These are phyloP conservation scores for Hyposoter dolosus DNA, from an alignment of 2,888 invertebrate genomes.

Conservation along the genomic window DNA sequence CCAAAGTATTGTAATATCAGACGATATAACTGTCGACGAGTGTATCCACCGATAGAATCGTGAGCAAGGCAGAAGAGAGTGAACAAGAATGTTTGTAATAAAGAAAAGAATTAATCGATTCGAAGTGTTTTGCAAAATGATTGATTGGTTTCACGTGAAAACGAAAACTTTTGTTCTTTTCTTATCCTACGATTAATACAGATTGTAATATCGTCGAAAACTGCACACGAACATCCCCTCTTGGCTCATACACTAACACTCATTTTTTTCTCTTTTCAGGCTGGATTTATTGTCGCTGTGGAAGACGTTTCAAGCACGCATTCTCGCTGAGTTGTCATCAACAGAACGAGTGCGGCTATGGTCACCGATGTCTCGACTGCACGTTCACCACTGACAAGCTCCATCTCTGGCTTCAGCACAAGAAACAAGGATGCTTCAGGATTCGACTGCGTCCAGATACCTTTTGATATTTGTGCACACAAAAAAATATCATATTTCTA, in stretches of 20 bases:
- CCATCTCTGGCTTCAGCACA: conserved; percentile 70
- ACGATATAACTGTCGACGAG: conserved; percentile 50
- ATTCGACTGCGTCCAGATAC: background rate
- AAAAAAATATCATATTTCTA: background rate
- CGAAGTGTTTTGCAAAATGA: background rate
- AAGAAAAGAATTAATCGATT: conserved; percentile 81
- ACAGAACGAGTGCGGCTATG: conserved; percentile 73
- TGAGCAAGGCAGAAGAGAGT: conserved; percentile 69
- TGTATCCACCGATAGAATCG: conserved; percentile 77
- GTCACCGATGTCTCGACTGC: conserved; percentile 70
- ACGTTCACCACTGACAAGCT: conserved; percentile 67
- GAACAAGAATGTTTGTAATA: conserved; percentile 77
- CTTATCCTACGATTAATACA: background rate
- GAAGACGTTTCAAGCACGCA: conserved; percentile 73
- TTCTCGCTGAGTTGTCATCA: conserved; percentile 74
- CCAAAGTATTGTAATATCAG: conserved; percentile 8
- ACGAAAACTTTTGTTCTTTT: background rate
- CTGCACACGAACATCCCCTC: background rate
- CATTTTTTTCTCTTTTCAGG: conserved; percentile 69
- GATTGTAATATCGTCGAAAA: background rate
- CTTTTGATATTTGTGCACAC: background rate
- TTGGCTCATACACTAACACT: conserved; percentile 70
- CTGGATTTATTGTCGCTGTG: conserved; percentile 70
- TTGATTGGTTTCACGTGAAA: background rate
- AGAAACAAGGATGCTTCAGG: conserved; percentile 50